Evolutionary conservation across 2,113 vertebrate species (phyloP), one percentile per base, ranked within the genome.

Genomic region (Sterna hirundo): DNA sequence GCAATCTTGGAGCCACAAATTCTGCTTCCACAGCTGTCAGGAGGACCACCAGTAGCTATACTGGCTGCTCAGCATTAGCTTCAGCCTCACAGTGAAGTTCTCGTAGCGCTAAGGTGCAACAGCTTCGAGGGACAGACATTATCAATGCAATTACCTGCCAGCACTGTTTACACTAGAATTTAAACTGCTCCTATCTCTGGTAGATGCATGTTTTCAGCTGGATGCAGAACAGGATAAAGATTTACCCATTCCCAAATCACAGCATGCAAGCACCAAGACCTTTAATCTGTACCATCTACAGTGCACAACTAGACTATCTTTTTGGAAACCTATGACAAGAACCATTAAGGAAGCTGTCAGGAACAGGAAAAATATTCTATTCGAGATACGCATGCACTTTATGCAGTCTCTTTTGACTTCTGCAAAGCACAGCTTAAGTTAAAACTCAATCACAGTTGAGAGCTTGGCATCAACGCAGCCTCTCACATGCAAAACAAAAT

Each of bases 31-130:
- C 22, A 61, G 61, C 34, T 3, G 1, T 34, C 1, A 36, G 29
- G 20, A 49, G 65, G 52, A 55, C 15, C 13, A 64, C 47, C 66
- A 81, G 71, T 1, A 85, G 49, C 57, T 79, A 36, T 2, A 18
- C 17, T 22, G 61, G 29, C 46, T 3, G 44, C 34, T 80, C 65
- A 13, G 52, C 1, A 0, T 34, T 64, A 64, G 83, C 74, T 65
- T 51, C 65, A 46, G 71, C 49, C 68, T 49, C 1, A 0, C 54
- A 34, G 30, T 8, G 25, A 78, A 29, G 47, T 9, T 86, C 29
- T 11, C 26, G 9, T 10, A 49, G 60, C 0, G 0, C 15, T 5
- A 3, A 0, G 4, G 44, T 46, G 12, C 22, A 88, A 70, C 12
- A 77, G 51, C 64, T 90, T 79, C 5, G 0, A 76, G 64, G 65